Percentiles rank a stretch among this genome's conserved stretches.
Evolutionary conservation across 2,797 vertebrate genomes (phyloP).

Genomic region (Halcyon leucocephala): DNA sequence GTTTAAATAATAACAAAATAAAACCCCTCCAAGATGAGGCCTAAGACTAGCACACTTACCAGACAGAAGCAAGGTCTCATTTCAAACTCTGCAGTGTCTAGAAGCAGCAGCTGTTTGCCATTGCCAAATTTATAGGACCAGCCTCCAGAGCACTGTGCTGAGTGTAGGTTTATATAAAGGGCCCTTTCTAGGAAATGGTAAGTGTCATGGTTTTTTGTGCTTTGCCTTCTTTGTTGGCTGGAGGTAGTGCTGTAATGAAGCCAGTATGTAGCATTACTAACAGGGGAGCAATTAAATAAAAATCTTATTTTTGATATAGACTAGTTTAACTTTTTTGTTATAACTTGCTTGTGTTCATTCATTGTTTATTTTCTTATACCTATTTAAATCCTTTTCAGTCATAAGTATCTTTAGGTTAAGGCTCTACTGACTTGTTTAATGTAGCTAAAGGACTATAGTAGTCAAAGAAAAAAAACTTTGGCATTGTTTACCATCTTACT

Average conservation of each 20-base stretch:
- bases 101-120: background rate
- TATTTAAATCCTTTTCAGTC: fast-evolving
- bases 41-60: background rate
- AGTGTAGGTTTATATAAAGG: conserved; percentile 23
- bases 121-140: conserved; percentile 35
- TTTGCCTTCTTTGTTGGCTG: background rate
- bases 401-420: fast-evolving
- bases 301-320: fast-evolving
- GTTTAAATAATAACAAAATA: background rate
- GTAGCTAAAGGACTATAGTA: fast-evolving
- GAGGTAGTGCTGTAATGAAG: fast-evolving
- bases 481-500: fast-evolving
- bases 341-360: fast-evolving
- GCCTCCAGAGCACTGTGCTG: background rate
- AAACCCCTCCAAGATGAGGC: background rate
- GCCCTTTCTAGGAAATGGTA: background rate
- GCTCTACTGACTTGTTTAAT: background rate
- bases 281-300: fast-evolving
- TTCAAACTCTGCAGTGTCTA: fast-evolving
- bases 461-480: background rate
- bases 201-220: background rate
- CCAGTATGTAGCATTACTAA: fast-evolving
- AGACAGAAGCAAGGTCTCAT: background rate
- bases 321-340: fast-evolving
- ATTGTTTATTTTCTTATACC: fast-evolving